Base-by-base conservation (phyloP, 2,113 vertebrate genomes). In the Tylochromis polylepis region DNA sequence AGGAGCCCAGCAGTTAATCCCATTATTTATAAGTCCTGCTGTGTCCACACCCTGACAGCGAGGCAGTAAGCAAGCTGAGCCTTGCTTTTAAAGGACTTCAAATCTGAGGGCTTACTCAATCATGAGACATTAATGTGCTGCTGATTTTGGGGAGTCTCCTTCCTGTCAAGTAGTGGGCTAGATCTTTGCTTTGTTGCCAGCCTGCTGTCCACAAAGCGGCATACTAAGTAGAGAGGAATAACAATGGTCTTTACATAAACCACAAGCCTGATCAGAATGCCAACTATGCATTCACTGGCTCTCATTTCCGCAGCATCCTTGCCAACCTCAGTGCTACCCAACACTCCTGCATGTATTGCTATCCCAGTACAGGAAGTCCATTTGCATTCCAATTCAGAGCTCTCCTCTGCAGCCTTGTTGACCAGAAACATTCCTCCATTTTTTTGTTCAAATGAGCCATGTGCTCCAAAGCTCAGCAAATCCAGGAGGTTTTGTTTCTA, bases 261-360 rank as follows among this genome's bases (percentile, higher is more conserved):
- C 91, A 62, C 82, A 86, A 49, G 86, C 90, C 93, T 94, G 94
- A 90, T 86, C 81, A 62, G 90, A 94, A 94, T 95, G 85, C 65
- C 83, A 95, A 94, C 89, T 84, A 91, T 85, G 92, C 36, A 22
- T 78, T 67, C 62, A 58, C 87, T 87, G 81, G 86, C 85, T 85
- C 60, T 62, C 7, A 81, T 87, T 93, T 84, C 81, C 78, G 58
- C 87, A 79, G 79, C 62, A 34, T 88, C 89, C 83, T 82, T 92
- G 82, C 87, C 89, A 89, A 36, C 77, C n/a, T 60, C 86, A 53
- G 72, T 11, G 62, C 79, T 60, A 82, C 90, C 84, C 57, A 89
- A 88, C 58, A 34, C 58, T 88, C 84, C 55, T 77, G 79, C 88
- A 79, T 85, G 60, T 62, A 78, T 59, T 57, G 38, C 11, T 51